phyloP scores from a whole-genome alignment of 2,113 vertebrate genomes.

The Neodon shergylaensis region DNA sequence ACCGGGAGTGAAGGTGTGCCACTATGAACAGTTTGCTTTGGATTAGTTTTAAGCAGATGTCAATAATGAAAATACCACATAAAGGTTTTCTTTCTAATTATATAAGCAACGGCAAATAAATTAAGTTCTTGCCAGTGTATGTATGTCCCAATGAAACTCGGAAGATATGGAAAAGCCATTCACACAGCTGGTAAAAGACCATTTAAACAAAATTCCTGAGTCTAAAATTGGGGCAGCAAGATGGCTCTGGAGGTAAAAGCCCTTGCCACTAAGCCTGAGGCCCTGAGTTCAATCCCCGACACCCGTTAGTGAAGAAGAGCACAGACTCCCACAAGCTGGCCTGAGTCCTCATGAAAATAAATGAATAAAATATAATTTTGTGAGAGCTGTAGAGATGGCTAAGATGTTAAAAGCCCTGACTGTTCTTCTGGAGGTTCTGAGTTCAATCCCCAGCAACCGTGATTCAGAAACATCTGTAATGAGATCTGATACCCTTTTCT shows the following conservation, averaged over 20 bases:
- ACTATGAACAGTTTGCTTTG: neutral
- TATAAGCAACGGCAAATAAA: neutral
- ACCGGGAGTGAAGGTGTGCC: neutral
- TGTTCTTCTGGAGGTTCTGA: too few relatives aligned
- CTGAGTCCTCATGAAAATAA: neutral
- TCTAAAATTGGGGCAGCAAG: neutral
- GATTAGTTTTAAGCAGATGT: neutral
- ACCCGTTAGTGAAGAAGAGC: neutral
- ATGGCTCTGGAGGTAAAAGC: neutral
- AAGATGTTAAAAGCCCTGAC: too few relatives aligned
- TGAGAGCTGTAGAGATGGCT: too few relatives aligned
- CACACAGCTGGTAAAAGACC: constrained; percentile 15
- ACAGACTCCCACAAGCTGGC: neutral
- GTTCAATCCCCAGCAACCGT: too few relatives aligned
- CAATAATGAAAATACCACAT: neutral
- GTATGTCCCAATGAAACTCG: neutral
- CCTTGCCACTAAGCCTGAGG: neutral
- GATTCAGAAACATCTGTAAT: too few relatives aligned
- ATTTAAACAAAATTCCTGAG: constrained; percentile 33
- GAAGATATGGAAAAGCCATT: constrained; percentile 36
- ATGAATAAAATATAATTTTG: neutral
- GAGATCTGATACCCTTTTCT: too few relatives aligned
- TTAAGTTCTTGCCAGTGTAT: constrained; percentile 49
- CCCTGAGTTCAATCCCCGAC: neutral
- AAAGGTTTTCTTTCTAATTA: constrained; percentile 7